Conservation (phyloP, 2,113 vertebrate species). For the Agapornis roseicollis region DNA sequence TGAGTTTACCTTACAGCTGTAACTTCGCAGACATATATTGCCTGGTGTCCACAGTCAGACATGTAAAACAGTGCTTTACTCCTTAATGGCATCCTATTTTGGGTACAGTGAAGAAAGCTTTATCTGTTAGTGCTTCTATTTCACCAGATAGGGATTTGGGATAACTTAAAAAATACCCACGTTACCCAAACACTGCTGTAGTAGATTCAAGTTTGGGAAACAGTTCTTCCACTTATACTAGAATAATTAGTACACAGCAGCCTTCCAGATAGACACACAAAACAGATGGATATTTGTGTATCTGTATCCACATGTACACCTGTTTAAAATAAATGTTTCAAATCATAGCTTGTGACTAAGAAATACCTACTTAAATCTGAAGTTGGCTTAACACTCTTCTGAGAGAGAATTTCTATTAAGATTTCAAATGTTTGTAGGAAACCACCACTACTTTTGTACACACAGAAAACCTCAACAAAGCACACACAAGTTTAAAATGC, state of each 20-base stretch:
- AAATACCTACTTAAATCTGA: background rate
- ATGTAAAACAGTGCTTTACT: background rate
- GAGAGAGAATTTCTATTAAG: background rate
- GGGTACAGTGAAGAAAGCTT: background rate
- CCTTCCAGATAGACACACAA: background rate
- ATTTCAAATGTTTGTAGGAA: background rate
- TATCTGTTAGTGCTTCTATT: background rate
- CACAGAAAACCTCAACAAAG: background rate
- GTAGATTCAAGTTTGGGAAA: background rate
- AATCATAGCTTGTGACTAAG: background rate
- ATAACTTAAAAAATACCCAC: background rate
- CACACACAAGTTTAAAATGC: slow-evolving; percentile 13
- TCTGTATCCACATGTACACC: background rate
- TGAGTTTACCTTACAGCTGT: background rate
- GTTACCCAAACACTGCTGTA: background rate
- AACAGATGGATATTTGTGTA: background rate
- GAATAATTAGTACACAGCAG: background rate
- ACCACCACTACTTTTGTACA: background rate
- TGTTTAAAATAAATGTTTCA: background rate
- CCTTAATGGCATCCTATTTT: background rate
- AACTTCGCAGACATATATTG: background rate
- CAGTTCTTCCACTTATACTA: background rate
- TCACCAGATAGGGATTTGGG: background rate
- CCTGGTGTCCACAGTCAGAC: background rate
- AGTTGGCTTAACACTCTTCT: background rate